Base-by-base conservation (phyloP, 2,113 vertebrate genomes). In the Oreochromis spilurus region DNA sequence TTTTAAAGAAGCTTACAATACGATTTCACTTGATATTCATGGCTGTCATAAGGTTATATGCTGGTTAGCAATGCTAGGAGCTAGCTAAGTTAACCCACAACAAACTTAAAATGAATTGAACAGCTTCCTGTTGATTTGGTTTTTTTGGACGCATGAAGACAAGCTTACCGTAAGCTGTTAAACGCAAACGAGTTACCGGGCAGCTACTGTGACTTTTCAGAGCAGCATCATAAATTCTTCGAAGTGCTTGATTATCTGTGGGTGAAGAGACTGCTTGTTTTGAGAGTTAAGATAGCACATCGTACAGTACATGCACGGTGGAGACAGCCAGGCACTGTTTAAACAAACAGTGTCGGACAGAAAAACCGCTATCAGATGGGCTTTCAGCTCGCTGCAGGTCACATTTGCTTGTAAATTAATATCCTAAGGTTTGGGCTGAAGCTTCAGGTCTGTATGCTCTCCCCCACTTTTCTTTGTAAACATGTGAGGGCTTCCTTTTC, bases 51-150 rank as follows among this genome's bases (percentile, higher is more conserved):
- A 82, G 21, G 48, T 75, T 14, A 5, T 36, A 40, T 79, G 12
- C 31, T 81, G 2, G 38, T 85, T 86, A 90, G 91, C 91, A 10
- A 31, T 79, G 92, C 91, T 92, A 91, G 43, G 6, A 60, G 79
- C 82, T 88, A 91, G 77, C 86, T 62, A 77, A 34, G 9, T 75
- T 79, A 40, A 52, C 31, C 48, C 81, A 16, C 55, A 43, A 3
- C 26, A 87, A 72, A 88, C 16, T 75, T 62, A 72, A 87, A 88
- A 89, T 79, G 72, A 62, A 79, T 60, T 80, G 58, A 62, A 81
- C 75, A 1, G 6, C 29, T 16, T 2, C 67, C 65, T 70, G 38
- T 70, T 43, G 36, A 24, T 40, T 24, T 5, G 9, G 2, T 21
- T 67, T 26, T 14, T 45, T 81, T 72, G 6, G n/a, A 62, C 16